Percentiles rank a stretch among this genome's conserved stretches.
These are phyloP conservation scores for Spatulosminthurus flaviceps DNA, from an alignment of 2,888 invertebrate genomes.

Conservation along the genomic window DNA sequence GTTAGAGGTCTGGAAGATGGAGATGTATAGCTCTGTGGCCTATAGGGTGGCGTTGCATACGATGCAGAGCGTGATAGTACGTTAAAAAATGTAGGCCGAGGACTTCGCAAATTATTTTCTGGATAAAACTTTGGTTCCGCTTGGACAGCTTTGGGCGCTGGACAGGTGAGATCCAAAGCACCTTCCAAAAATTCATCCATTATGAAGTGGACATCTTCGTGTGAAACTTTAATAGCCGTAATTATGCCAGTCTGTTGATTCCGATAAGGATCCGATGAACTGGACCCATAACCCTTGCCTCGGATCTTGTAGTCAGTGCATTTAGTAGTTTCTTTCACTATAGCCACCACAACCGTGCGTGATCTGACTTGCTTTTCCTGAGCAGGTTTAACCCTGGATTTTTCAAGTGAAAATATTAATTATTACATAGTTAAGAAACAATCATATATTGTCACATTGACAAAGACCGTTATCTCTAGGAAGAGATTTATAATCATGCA, in stretches of 20 bases:
- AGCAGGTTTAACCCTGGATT: conserved; percentile 50
- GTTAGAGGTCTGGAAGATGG: neutral
- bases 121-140: conserved; percentile 52
- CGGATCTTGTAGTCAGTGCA: conserved; percentile 48
- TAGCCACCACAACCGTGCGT: conserved; percentile 58
- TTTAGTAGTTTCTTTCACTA: conserved; percentile 54
- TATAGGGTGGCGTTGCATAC: conserved; percentile 38
- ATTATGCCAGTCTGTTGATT: conserved; percentile 57
- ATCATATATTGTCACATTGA: no score
- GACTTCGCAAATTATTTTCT: neutral
- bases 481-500: no score
- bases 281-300: conserved; percentile 41
- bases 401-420: no score
- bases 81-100: conserved; percentile 23
- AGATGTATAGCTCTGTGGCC: conserved; percentile 24
- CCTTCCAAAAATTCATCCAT: conserved; percentile 56
- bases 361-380: conserved; percentile 47
- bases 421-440: conserved; percentile 29
- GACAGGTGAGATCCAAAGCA: conserved; percentile 55
- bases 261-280: conserved; percentile 26
- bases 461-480: no score
- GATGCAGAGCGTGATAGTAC: conserved; percentile 34
- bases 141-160: conserved; percentile 55
- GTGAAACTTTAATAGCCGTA: conserved; percentile 56
- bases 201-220: conserved; percentile 55